Evolutionary conservation across 2,888 invertebrate species (phyloP), one percentile per base, ranked within the genome.

Genomic region (Branchipolynoe longqiensis): DNA sequence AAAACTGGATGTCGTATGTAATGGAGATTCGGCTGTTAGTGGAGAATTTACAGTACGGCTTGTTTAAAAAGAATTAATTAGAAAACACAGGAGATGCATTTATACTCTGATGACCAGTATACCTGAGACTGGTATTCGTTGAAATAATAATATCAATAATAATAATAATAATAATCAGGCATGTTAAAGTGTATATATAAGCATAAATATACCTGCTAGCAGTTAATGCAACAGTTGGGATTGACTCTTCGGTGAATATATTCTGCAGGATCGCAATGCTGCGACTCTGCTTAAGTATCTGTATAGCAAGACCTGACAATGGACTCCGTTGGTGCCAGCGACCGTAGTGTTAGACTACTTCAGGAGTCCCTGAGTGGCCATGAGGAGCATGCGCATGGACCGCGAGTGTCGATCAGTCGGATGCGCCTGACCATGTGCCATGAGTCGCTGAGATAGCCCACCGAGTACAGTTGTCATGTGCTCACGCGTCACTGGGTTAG

Each of bases 381-480:
- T 96, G 82, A 96, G 95, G 87, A 97, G 94, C 95, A 97, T 95
- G 92, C 95, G 95, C 94, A 97, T 95, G 89, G 95, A 95, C 1
- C 96, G 94, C 48, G 95, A 94, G 78, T 96, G 95, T 90, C 95
- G 95, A 92, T 96, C 96, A 83, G 94, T 95, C 0, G 97, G 96
- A 93, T 96, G 95, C 14, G 95, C 94, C 33, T 95, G 92, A 69
- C 97, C 95, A 94, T 96, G 97, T 25, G 95, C 90, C 89, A 95
- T 94, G 88, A 98, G 95, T 93, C 97, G 97, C 92, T 96, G 95
- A 92, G 96, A 95, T 18, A 98, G 95, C 90, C 96, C 96, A 87
- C 95, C 95, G 85, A 98, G 94, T 40, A 98, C 97, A 40, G 95
- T 95, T 0, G 96, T 96, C 91, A 97, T 95, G 94, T 98, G 97